phyloP scores from a whole-genome alignment of 2,797 vertebrate genomes.

The Novumbra hubbsi region DNA sequence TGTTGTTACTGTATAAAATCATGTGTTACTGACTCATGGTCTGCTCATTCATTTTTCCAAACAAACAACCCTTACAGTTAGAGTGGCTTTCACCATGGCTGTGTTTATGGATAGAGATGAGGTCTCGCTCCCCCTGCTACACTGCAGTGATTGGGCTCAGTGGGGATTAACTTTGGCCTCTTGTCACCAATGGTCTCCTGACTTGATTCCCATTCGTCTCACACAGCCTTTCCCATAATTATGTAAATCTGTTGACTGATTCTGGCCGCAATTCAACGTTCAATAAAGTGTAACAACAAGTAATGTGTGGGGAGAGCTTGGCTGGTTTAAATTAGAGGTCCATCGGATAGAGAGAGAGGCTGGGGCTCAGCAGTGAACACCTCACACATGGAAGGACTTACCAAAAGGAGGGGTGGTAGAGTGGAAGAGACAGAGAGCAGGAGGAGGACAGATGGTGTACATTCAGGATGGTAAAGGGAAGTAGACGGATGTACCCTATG shows the following conservation, averaged over 20 bases:
- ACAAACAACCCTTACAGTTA: slow-evolving; percentile 16
- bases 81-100: slow-evolving; percentile 36
- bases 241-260: slow-evolving; percentile 78
- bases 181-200: slow-evolving; percentile 68
- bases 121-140: slow-evolving; percentile 12
- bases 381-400: slow-evolving; percentile 76
- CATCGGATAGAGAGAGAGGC: slow-evolving; percentile 40
- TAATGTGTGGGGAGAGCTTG: slow-evolving; percentile 63
- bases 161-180: slow-evolving; percentile 54
- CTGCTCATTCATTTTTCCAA: background rate
- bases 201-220: slow-evolving; percentile 74
- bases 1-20: slow-evolving; percentile 8
- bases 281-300: slow-evolving; percentile 67
- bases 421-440: slow-evolving; percentile 22
- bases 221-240: slow-evolving; percentile 67
- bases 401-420: slow-evolving; percentile 41
- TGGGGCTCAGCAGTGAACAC: slow-evolving; percentile 25
- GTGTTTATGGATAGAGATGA: slow-evolving; percentile 10
- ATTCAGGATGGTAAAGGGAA: slow-evolving; percentile 57
- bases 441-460: slow-evolving; percentile 22
- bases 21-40: background rate
- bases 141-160: slow-evolving; percentile 50
- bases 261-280: slow-evolving; percentile 71
- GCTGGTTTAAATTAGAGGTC: slow-evolving; percentile 67
- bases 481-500: slow-evolving; percentile 46